These are phyloP conservation scores for Caenorhabditis imperialis DNA, from an alignment of 2,888 invertebrate genomes.

Conservation along the genomic window DNA sequence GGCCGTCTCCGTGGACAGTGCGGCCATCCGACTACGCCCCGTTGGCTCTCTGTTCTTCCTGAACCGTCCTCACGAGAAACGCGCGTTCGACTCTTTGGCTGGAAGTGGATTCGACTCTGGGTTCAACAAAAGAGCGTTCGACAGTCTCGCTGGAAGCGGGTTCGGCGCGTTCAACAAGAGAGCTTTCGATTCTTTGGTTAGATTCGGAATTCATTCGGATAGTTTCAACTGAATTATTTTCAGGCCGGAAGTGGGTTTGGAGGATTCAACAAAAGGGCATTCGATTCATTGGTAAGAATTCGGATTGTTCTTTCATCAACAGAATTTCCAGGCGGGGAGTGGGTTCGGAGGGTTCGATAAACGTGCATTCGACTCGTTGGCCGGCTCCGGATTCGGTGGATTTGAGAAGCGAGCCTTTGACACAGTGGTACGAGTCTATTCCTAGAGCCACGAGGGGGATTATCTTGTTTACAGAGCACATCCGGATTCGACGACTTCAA, in stretches of 20 bases:
- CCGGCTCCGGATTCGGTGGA: conserved; percentile 53
- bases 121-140: conserved; percentile 64
- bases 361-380: conserved; percentile 33
- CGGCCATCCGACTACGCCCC: conserved; percentile 47
- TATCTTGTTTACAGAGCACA: conserved; percentile 33
- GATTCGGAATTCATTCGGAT: no score
- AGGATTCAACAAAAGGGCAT: conserved; percentile 61
- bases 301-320: neutral
- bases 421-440: conserved; percentile 35
- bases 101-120: conserved; percentile 58
- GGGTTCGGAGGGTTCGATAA: conserved; percentile 51
- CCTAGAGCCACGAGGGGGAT: no score
- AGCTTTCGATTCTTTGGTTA: conserved; percentile 52
- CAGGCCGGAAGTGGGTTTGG: conserved; percentile 49
- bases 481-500: conserved; percentile 48
- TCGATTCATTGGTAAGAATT: conserved; percentile 55
- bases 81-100: conserved; percentile 61
- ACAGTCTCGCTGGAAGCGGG: conserved; percentile 49
- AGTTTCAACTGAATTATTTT: neutral
- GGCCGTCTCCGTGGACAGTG: conserved; percentile 14
- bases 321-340: conserved; percentile 43
- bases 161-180: conserved; percentile 56
- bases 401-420: conserved; percentile 59
- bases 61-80: conserved; percentile 42
- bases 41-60: conserved; percentile 40